These are phyloP conservation scores for Hypocryptadius cinnamomeus DNA, from an alignment of 2,113 vertebrate species.

Conservation along the genomic window DNA sequence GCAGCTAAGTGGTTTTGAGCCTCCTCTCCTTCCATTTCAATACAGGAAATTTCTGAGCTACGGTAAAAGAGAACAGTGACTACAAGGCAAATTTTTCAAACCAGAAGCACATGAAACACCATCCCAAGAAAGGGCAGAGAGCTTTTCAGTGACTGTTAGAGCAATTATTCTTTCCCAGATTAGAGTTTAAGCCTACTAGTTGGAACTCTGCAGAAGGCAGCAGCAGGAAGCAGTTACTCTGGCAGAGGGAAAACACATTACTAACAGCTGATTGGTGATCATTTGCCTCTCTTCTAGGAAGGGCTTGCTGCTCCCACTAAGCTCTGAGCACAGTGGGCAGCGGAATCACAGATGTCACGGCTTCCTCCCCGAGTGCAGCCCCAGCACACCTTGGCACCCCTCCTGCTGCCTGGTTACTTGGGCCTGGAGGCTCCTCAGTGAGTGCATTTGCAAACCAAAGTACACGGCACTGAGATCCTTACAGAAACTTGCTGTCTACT, in stretches of 20 bases:
- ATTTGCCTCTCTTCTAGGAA: not conserved
- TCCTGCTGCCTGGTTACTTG: not conserved
- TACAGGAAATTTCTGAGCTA: not conserved
- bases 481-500: not conserved
- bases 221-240: conserved; percentile 31
- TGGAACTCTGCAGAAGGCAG: conserved; percentile 9
- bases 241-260: not conserved
- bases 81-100: not conserved
- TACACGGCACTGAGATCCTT: not conserved
- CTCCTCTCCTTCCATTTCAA: not conserved
- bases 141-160: not conserved
- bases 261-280: not conserved
- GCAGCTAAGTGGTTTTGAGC: not conserved
- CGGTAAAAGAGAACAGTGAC: not conserved
- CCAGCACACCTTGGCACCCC: not conserved
- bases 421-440: not conserved
- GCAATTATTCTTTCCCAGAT: not conserved
- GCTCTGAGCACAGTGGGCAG: not conserved
- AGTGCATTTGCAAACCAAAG: not conserved
- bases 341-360: not conserved
- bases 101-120: not conserved
- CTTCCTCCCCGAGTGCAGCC: not conserved
- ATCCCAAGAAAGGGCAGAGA: not conserved
- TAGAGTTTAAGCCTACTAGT: not conserved
- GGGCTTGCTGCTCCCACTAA: not conserved